These are phyloP conservation scores for Phataginus tricuspis DNA, from an alignment of 2,797 vertebrate species.

Conservation along the genomic window DNA sequence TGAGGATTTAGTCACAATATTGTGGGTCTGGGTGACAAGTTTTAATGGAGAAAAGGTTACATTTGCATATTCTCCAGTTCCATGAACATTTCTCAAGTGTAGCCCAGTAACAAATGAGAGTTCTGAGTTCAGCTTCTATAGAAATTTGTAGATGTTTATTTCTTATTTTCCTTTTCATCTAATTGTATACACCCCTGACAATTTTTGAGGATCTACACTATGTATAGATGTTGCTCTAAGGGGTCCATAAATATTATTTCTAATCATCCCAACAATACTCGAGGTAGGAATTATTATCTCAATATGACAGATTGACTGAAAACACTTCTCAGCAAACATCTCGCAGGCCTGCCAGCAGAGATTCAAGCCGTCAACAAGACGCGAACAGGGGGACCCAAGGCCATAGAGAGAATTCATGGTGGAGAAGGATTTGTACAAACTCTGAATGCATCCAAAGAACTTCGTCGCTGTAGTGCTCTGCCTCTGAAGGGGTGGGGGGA, in stretches of 20 bases:
- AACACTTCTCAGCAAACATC: too few relatives aligned
- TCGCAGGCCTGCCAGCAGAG: not conserved
- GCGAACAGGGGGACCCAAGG: not conserved
- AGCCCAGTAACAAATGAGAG: slow-evolving; percentile 38
- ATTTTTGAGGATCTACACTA: not conserved
- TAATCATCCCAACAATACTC: not conserved
- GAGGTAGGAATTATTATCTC: not conserved
- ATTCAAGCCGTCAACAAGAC: not conserved
- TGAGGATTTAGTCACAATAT: slow-evolving; percentile 72
- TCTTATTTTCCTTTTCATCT: not conserved
- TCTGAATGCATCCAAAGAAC: not conserved
- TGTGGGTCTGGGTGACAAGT: slow-evolving; percentile 62
- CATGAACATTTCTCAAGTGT: slow-evolving; percentile 66
- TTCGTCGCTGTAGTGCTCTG: too few relatives aligned
- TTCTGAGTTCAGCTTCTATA: not conserved
- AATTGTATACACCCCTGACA: not conserved
- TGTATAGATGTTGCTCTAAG: not conserved
- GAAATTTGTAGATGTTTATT: slow-evolving; percentile 4
- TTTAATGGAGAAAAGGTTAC: slow-evolving; percentile 75
- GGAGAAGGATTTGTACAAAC: not conserved
- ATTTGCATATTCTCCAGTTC: slow-evolving; percentile 73
- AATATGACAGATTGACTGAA: not conserved
- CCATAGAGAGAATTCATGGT: too few relatives aligned
- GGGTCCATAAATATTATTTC: not conserved
- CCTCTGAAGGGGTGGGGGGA: not conserved